A percentile compares a stretch with the other conserved stretches of the same genome.
Evolutionary conservation across 2,888 invertebrate species (phyloP).

Genomic region (Automeris io): DNA sequence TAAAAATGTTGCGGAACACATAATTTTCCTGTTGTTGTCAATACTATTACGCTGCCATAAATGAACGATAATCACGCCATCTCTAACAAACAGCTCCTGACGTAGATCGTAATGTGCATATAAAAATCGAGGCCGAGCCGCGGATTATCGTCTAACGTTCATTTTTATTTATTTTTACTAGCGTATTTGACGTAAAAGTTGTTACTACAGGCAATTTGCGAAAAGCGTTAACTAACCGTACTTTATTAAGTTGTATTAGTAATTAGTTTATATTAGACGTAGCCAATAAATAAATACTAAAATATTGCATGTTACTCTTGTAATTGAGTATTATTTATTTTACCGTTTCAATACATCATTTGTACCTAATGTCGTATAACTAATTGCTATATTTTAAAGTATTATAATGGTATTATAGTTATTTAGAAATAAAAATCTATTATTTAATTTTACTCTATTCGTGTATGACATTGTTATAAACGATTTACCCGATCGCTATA

Average conservation of each 20-base stretch:
- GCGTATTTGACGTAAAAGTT: slow-evolving; percentile 5
- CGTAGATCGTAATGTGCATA: slow-evolving; percentile 41
- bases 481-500: too few species aligned
- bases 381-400: too few species aligned
- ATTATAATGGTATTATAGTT: too few species aligned
- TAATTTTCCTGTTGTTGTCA: too few species aligned
- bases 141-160: slow-evolving; percentile 19
- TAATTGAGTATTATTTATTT: too few species aligned
- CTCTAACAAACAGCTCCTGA: slow-evolving; percentile 29
- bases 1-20: too few species aligned
- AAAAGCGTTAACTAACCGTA: slow-evolving; percentile 1
- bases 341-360: too few species aligned
- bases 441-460: too few species aligned
- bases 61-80: slow-evolving; percentile 1
- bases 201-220: slow-evolving; percentile 7
- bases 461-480: too few species aligned
- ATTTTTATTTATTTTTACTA: slow-evolving; percentile 12
- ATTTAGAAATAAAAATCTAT: too few species aligned
- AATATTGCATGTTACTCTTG: too few species aligned
- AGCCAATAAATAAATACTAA: neutral
- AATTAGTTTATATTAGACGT: slow-evolving; percentile 4
- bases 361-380: too few species aligned
- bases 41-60: neutral
- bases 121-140: slow-evolving; percentile 33
- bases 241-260: neutral